These are phyloP conservation scores for Pomatostomus ruficeps DNA, from an alignment of 2,113 vertebrate genomes.

Conservation along the genomic window DNA sequence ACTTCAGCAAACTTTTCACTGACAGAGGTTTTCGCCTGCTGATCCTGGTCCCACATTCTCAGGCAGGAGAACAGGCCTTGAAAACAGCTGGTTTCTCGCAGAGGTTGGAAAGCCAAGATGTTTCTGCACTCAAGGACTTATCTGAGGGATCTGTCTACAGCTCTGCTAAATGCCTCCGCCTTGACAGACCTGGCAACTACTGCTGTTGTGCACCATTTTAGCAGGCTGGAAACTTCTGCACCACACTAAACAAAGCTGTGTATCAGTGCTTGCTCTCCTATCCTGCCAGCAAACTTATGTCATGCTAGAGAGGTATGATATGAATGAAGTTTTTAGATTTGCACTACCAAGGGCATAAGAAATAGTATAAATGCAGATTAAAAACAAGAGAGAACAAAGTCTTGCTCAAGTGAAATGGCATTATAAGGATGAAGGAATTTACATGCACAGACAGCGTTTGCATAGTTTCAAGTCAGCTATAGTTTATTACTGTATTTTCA, in stretches of 20 bases:
- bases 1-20: neutral
- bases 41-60: neutral
- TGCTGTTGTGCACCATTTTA: neutral
- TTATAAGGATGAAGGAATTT: neutral
- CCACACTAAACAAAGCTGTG: neutral
- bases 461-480: neutral
- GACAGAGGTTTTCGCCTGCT: neutral
- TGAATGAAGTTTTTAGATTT: neutral
- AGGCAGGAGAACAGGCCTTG: neutral
- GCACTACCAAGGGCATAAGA: neutral
- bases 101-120: neutral
- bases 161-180: neutral
- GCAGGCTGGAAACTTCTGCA: neutral
- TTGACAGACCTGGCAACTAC: neutral
- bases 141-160: neutral
- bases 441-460: neutral
- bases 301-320: neutral
- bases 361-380: neutral
- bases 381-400: neutral
- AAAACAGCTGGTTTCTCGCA: neutral
- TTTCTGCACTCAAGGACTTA: neutral
- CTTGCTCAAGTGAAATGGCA: neutral
- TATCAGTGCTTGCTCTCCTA: neutral
- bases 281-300: neutral
- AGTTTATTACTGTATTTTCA: neutral